Evolutionary conservation across 2,113 vertebrate genomes (phyloP), one percentile per base, ranked within the genome.

Genomic region (Myodes glareolus): DNA sequence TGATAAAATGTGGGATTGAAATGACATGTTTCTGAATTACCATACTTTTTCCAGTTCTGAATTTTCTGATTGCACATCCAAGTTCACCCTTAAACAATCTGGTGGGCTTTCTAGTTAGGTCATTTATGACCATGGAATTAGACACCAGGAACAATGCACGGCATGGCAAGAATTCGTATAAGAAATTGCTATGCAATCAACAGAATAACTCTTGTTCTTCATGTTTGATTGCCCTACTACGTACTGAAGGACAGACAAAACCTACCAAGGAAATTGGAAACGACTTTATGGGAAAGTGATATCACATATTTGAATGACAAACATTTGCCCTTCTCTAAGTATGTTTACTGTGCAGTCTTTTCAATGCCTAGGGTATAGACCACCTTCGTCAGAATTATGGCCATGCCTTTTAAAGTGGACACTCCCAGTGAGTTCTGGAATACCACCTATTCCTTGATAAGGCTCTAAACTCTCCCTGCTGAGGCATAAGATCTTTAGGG

Each of bases 401-500:
- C 78, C 52, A 17, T 70, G 14, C 31, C 84, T 92, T 0, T 76
- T 90, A 31, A 95, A 39, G 19, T 75, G 52, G 7, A 36, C 90
- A 58, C 76, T 93, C 82, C 72, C 75, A 7, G 55, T 63, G 58
- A 81, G 10, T 78, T 21, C 36, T 75, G 21, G 45, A 58, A 36
- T 23, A 42, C 23, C 36, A 52, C 33, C 12, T 50, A 42, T 84
- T 81, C 36, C 63, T 90, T 47, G 81, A 7, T 3, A 91, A 63
- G 63, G 13, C 31, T 84, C 58, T 13, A 76, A 10, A 70, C 95
- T 67, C 17, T 73, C 39, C 61, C 90, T 89, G 21, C 39, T 94
- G 70, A 77, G 88, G 88, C 80, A 84, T 23, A 42, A 12, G 12
- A 88, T 45, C 91, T 94, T 88, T 88, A 97, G 55, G 16, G 68